Evolutionary conservation across 2,888 invertebrate species (phyloP).

Genomic region (Onthophagus sagittarius): DNA sequence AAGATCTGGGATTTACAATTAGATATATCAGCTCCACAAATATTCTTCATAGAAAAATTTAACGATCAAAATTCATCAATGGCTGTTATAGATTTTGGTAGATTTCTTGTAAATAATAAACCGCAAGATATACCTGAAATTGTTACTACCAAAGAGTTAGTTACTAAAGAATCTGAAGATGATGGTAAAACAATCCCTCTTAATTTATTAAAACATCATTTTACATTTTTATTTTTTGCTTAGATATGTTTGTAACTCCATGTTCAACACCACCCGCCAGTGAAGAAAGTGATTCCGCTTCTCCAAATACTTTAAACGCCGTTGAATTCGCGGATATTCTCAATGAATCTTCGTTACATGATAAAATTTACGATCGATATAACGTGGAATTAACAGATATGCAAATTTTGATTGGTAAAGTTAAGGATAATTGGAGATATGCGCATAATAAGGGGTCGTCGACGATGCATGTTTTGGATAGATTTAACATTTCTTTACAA

Average conservation of each 20-base stretch:
- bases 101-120: slow-evolving; percentile 63
- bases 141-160: slow-evolving; percentile 38
- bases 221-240: slow-evolving; percentile 26
- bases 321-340: slow-evolving; percentile 37
- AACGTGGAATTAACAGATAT: slow-evolving; percentile 75
- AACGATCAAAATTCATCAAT: slow-evolving; percentile 70
- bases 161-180: slow-evolving; percentile 49
- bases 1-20: slow-evolving; percentile 84
- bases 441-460: slow-evolving; percentile 82
- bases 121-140: slow-evolving; percentile 27
- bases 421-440: slow-evolving; percentile 85
- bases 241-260: slow-evolving; percentile 74
- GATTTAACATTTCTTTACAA: slow-evolving; percentile 58
- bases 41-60: slow-evolving; percentile 82
- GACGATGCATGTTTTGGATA: slow-evolving; percentile 71
- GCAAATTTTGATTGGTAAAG: slow-evolving; percentile 84
- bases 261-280: slow-evolving; percentile 85
- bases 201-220: slow-evolving; percentile 13
- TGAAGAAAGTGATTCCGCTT: slow-evolving; percentile 60
- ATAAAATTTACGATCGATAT: slow-evolving; percentile 74
- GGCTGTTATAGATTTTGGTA: slow-evolving; percentile 87
- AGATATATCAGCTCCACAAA: slow-evolving; percentile 91
- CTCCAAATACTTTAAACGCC: slow-evolving; percentile 41
- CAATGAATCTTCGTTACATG: slow-evolving; percentile 61
- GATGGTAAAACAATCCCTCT: slow-evolving; percentile 41